phyloP scores from a whole-genome alignment of 2,888 invertebrate species.

The Candidula unifasciata region DNA sequence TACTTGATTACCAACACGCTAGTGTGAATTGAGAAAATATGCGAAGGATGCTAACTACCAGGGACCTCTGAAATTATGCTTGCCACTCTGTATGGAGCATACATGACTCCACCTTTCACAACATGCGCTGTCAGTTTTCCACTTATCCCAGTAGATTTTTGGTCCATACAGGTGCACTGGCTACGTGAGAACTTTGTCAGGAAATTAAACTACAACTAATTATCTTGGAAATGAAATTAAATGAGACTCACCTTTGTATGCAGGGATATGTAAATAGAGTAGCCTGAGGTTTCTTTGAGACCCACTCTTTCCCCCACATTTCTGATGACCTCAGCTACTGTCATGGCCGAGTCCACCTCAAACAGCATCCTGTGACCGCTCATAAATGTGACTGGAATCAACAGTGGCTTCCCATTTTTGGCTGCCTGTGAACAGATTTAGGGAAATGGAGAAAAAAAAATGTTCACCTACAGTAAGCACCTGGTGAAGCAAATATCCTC shows the following conservation, averaged over 20 bases:
- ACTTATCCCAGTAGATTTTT: too few species aligned
- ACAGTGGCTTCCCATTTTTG: constrained; percentile 71
- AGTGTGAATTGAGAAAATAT: too few species aligned
- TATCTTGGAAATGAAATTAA: neutral
- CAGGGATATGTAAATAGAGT: constrained; percentile 70
- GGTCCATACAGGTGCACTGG: too few species aligned
- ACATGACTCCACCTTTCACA: too few species aligned
- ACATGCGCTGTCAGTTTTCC: too few species aligned
- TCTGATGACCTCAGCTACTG: constrained; percentile 66
- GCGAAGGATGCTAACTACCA: too few species aligned
- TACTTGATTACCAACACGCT: too few species aligned
- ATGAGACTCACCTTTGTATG: constrained; percentile 61
- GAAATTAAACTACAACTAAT: neutral
- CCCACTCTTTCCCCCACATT: constrained; percentile 63
- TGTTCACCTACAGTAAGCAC: too few species aligned
- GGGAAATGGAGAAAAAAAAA: too few species aligned
- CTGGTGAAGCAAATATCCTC: too few species aligned
- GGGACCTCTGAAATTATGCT: too few species aligned
- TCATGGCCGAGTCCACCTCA: constrained; percentile 68
- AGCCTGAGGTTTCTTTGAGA: constrained; percentile 65
- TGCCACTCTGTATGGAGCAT: too few species aligned
- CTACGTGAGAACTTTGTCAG: neutral
- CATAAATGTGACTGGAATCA: constrained; percentile 71
- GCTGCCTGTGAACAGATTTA: constrained; percentile 69
- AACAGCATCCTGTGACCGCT: constrained; percentile 66